These are phyloP conservation scores for Sturmia bella DNA, from an alignment of 2,888 invertebrate genomes.

Conservation along the genomic window DNA sequence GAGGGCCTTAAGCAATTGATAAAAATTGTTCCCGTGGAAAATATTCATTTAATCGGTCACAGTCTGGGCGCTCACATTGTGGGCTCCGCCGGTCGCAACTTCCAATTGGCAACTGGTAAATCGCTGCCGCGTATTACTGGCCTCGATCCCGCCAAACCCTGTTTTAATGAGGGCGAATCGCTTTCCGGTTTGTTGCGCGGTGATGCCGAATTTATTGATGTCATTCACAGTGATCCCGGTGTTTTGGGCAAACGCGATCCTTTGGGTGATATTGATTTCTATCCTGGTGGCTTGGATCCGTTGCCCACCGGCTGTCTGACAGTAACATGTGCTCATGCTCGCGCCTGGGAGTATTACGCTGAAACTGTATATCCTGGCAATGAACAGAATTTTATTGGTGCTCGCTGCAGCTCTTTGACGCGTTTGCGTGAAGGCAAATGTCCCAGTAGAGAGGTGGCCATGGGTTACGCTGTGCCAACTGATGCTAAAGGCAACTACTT, in stretches of 20 bases:
- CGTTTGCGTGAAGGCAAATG: constrained; percentile 76
- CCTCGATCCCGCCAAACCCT: constrained; percentile 81
- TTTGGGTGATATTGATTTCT: constrained; percentile 80
- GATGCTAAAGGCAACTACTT: constrained; percentile 79
- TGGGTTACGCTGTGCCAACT: constrained; percentile 78
- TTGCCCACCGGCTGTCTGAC: constrained; percentile 77
- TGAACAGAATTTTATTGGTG: constrained; percentile 78
- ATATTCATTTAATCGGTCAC: constrained; percentile 81
- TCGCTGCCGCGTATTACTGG: constrained; percentile 79
- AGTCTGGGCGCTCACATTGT: constrained; percentile 81
- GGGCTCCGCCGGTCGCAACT: constrained; percentile 78
- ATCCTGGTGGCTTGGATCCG: constrained; percentile 78
- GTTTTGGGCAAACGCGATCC: constrained; percentile 80
- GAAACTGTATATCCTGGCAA: constrained; percentile 80
- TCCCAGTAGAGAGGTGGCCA: constrained; percentile 73
- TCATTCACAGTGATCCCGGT: constrained; percentile 80
- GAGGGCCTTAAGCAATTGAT: constrained; percentile 75
- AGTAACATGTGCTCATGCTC: constrained; percentile 77
- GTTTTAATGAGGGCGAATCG: constrained; percentile 80
- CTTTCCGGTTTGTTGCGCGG: constrained; percentile 79
- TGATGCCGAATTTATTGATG: constrained; percentile 80
- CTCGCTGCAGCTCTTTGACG: constrained; percentile 78
- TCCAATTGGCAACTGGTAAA: constrained; percentile 74
- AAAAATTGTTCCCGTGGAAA: constrained; percentile 75
- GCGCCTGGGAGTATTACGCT: constrained; percentile 78